phyloP scores from a whole-genome alignment of 2,113 vertebrate genomes.

The Tapirus terrestris region DNA sequence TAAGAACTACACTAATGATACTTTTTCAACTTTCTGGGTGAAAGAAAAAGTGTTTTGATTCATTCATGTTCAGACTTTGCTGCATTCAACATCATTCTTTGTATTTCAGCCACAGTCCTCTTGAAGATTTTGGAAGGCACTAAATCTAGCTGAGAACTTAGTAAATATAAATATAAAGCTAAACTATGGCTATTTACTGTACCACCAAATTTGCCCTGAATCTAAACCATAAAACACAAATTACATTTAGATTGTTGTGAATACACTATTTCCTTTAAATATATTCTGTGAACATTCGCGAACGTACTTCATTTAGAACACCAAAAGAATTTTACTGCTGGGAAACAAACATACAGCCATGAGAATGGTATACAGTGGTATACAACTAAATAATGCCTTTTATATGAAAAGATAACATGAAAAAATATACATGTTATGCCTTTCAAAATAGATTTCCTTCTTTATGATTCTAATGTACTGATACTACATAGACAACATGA shows the following conservation, averaged over 20 bases:
- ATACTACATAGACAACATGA: not conserved
- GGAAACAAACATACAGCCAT: not conserved
- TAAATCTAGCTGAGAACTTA: not conserved
- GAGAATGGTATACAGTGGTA: not conserved
- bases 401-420: not conserved
- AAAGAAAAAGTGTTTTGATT: not conserved
- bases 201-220: not conserved
- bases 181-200: not conserved
- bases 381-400: not conserved
- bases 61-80: not conserved
- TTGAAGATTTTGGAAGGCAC: not conserved
- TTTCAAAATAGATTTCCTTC: not conserved
- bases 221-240: constrained; percentile 1
- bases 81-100: not conserved
- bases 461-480: not conserved
- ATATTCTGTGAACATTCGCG: not conserved
- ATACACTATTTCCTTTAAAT: not conserved
- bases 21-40: not conserved
- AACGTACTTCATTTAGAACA: not conserved
- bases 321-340: not conserved
- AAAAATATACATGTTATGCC: not conserved
- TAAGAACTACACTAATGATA: constrained; percentile 1
- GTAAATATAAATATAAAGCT: not conserved
- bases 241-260: not conserved
- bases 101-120: not conserved